Conservation (phyloP, 2,888 invertebrate genomes). For the Empis livida region DNA sequence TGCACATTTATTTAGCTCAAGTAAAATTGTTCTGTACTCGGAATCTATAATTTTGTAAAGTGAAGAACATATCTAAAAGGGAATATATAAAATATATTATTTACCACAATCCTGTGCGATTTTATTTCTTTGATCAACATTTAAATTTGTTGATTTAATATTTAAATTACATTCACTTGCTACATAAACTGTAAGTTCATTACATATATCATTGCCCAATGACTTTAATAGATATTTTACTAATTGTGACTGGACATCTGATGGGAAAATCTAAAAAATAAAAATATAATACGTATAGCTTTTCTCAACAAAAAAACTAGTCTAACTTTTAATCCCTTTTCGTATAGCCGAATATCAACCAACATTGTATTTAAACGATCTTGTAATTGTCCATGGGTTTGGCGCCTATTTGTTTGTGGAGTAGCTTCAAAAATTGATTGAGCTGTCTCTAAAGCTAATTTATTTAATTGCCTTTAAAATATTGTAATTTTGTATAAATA, state of each 20-base stretch:
- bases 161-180: conserved; percentile 59
- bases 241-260: conserved; percentile 52
- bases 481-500: background rate
- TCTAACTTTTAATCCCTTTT: conserved; percentile 54
- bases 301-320: no score
- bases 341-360: conserved; percentile 63
- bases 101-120: conserved; percentile 47
- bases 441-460: conserved; percentile 50
- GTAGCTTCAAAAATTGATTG: conserved; percentile 62
- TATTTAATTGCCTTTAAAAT: conserved; percentile 47
- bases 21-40: conserved; percentile 52
- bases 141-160: conserved; percentile 40
- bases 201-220: conserved; percentile 67
- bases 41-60: conserved; percentile 36
- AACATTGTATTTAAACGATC: conserved; percentile 67
- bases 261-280: conserved; percentile 37
- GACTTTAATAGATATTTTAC: conserved; percentile 75
- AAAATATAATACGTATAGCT: no score
- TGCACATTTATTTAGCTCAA: conserved; percentile 54
- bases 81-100: no score
- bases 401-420: conserved; percentile 58
- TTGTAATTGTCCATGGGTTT: conserved; percentile 68
- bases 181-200: conserved; percentile 64
- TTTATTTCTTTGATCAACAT: conserved; percentile 54
- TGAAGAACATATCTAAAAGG: background rate